Percentiles rank a stretch among this genome's conserved stretches.
These are phyloP conservation scores for Hyperopisus bebe DNA, from an alignment of 2,113 vertebrate species.

Conservation along the genomic window DNA sequence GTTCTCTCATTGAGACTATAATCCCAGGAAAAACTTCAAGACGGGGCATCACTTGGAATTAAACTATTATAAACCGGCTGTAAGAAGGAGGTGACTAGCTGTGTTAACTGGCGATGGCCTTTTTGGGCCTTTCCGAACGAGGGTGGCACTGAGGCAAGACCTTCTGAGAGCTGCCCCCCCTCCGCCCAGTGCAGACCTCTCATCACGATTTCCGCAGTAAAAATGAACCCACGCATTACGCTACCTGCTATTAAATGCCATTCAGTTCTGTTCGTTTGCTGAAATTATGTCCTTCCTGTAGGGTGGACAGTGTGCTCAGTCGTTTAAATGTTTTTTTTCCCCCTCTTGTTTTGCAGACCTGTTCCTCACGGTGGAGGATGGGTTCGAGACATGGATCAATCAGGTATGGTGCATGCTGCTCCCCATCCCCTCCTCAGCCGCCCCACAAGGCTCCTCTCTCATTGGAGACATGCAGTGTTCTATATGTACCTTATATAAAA, in stretches of 20 bases:
- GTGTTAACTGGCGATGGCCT: not conserved
- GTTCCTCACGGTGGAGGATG: constrained; percentile 62
- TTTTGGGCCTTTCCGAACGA: not conserved
- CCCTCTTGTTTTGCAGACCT: constrained; percentile 62
- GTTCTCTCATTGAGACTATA: not conserved
- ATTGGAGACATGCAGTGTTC: not conserved
- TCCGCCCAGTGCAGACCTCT: not conserved
- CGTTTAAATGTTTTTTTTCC: constrained; percentile 21
- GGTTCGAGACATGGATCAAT: constrained; percentile 74
- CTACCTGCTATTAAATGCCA: not conserved
- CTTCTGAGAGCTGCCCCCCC: not conserved
- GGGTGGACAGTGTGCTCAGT: not conserved
- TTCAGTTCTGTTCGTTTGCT: not conserved
- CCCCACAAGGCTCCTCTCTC: too few relatives aligned
- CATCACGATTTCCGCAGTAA: not conserved
- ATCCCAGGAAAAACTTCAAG: not conserved
- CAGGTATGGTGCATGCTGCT: constrained; percentile 55
- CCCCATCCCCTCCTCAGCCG: not conserved
- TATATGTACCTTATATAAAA: not conserved
- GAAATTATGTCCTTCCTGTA: not conserved
- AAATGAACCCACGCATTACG: not conserved
- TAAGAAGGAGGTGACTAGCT: not conserved
- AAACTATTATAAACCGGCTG: not conserved
- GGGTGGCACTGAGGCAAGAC: not conserved
- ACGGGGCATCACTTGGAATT: not conserved